Evolutionary conservation across 1,140 invertebrate species (phyloP), one percentile per base, ranked within the genome.

Genomic region (Periplaneta americana): DNA sequence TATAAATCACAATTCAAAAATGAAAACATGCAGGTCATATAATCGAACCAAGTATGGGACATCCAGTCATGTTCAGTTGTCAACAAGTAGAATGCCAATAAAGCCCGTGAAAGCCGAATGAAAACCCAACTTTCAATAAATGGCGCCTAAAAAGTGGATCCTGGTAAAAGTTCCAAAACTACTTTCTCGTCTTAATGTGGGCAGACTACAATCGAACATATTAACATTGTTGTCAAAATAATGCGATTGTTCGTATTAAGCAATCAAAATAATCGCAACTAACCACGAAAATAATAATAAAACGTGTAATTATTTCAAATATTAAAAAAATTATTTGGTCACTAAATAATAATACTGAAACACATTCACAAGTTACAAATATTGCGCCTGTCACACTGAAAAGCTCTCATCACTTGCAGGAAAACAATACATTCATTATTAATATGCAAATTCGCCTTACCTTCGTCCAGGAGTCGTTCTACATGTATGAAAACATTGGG

Each of bases 401-500:
- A n/a, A n/a, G n/a, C n/a, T n/a, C n/a, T n/a, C n/a, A n/a, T n/a
- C n/a, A n/a, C n/a, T n/a, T n/a, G n/a, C n/a, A n/a, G n/a, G n/a
- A n/a, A n/a, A n/a, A n/a, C n/a, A n/a, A n/a, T n/a, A n/a, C n/a
- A n/a, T n/a, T n/a, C 28, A 9, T 9, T 48, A 48, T 48, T 66
- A 28, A n/a, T 28, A 28, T 66, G 22, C 22, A 66, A 66, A 28
- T 28, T 66, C 48, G 34, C 83, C 94, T 93, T 94, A 99, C 98
- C 98, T 96, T 99, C 98, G 88, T 99, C 99, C 87, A 99, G 93
- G 85, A 99, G 94, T 89, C 98, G 93, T 91, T 99, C 98, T 87
- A 99, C 94, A 91, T 99, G 99, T 90, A 98, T 94, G 92, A 99
- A 99, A 88, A 99, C 96, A 93, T 98, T 99, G 84, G 99, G 98